Conservation (phyloP, 2,888 invertebrate species). For the Agrochola litura region DNA sequence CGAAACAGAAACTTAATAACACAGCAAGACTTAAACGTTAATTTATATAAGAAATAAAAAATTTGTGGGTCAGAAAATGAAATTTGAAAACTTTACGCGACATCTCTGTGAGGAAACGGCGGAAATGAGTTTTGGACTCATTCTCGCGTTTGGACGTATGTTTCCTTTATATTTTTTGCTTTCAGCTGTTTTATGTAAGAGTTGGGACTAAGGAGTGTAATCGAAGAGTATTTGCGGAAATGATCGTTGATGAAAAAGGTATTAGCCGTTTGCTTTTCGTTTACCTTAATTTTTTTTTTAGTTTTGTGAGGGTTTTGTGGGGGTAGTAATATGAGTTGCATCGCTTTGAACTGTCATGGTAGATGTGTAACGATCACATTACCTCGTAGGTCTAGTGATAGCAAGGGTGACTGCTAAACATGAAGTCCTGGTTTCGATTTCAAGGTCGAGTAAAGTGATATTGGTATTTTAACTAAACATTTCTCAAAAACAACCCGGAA, state of each 20-base stretch:
- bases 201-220: slow-evolving; percentile 11
- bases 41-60: slow-evolving; percentile 57
- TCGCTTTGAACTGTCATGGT: background rate
- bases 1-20: slow-evolving; percentile 41
- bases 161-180: slow-evolving; percentile 61
- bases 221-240: slow-evolving; percentile 27
- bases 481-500: background rate
- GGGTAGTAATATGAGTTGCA: background rate
- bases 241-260: background rate
- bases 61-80: slow-evolving; percentile 65
- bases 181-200: slow-evolving; percentile 20
- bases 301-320: background rate
- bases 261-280: background rate
- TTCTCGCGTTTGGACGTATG: slow-evolving; percentile 62
- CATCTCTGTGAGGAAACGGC: slow-evolving; percentile 48
- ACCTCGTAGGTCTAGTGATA: background rate
- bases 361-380: background rate
- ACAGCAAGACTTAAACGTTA: slow-evolving; percentile 43
- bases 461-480: background rate
- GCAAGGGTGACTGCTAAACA: no score
- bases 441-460: no score
- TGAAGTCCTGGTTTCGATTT: background rate
- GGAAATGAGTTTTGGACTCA: slow-evolving; percentile 71
- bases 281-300: background rate
- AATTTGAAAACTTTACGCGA: slow-evolving; percentile 66